Conservation (phyloP, 1,140 invertebrate genomes). For the Sogatella furcifera region DNA sequence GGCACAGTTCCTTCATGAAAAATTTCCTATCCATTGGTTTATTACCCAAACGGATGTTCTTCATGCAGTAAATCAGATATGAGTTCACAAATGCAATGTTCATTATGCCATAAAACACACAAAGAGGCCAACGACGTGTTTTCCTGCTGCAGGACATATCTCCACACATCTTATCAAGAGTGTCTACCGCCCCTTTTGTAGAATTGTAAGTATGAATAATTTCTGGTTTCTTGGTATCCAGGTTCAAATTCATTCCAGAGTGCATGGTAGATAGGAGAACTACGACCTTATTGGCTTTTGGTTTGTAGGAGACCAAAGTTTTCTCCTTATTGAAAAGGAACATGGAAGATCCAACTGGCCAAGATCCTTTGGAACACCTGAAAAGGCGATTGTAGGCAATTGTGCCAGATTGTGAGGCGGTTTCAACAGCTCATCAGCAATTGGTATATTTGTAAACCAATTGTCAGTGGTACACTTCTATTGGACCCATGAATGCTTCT, state of each 20-base stretch:
- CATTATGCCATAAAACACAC: conserved; percentile 11
- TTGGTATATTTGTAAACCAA: not conserved
- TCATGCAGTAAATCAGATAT: not conserved
- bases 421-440: not conserved
- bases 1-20: not conserved
- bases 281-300: conserved; percentile 22
- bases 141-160: conserved; percentile 26
- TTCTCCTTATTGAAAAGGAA: not conserved
- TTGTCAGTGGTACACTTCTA: not conserved
- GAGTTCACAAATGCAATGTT: conserved; percentile 10
- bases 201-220: conserved; percentile 34
- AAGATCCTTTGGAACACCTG: not conserved
- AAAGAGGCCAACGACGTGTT: conserved; percentile 29
- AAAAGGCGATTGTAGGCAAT: not conserved
- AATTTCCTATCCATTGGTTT: not conserved
- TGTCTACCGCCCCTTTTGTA: conserved; percentile 37
- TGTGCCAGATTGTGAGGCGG: not conserved
- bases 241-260: conserved; percentile 18
- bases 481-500: not conserved
- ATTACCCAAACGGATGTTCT: not conserved
- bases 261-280: conserved; percentile 23
- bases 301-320: conserved; percentile 25
- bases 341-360: not conserved
- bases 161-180: conserved; percentile 33
- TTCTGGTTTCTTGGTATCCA: conserved; percentile 27